These are phyloP conservation scores for Ciconia maguari DNA, from an alignment of 2,113 vertebrate species.

Conservation along the genomic window DNA sequence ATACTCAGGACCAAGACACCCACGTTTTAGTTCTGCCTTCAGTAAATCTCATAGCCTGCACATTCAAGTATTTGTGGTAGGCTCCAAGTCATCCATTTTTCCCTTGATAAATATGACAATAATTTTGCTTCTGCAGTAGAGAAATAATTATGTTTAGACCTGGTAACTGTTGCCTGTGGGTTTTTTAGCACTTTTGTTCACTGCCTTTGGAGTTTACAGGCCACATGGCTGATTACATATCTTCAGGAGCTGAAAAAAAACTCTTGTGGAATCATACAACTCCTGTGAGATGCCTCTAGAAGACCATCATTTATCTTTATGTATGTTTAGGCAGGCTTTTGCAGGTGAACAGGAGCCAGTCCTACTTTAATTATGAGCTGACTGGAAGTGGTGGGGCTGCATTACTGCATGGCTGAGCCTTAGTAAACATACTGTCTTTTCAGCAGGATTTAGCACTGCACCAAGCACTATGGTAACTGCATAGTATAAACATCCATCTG, in stretches of 20 bases:
- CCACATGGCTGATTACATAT: background rate
- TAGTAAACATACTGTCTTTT: background rate
- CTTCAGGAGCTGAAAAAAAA: background rate
- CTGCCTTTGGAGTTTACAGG: background rate
- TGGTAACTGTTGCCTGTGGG: background rate
- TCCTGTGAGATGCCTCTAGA: background rate
- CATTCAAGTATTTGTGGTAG: background rate
- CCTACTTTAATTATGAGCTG: background rate
- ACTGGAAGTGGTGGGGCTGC: background rate
- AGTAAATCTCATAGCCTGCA: background rate
- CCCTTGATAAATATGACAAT: background rate
- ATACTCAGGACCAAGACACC: background rate
- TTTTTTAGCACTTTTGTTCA: background rate
- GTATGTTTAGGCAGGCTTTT: background rate
- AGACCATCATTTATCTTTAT: background rate
- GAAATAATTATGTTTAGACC: conserved; percentile 4
- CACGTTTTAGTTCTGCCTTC: background rate
- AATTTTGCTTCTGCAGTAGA: background rate
- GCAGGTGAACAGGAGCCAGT: background rate
- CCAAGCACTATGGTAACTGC: background rate
- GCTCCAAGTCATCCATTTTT: background rate
- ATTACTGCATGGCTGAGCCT: background rate
- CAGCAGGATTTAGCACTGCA: background rate
- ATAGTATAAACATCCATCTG: background rate
- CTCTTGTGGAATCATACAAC: background rate